Percentiles rank a stretch among this genome's conserved stretches.
Conservation (phyloP, 2,113 vertebrate genomes). For the Microtus montanus region DNA sequence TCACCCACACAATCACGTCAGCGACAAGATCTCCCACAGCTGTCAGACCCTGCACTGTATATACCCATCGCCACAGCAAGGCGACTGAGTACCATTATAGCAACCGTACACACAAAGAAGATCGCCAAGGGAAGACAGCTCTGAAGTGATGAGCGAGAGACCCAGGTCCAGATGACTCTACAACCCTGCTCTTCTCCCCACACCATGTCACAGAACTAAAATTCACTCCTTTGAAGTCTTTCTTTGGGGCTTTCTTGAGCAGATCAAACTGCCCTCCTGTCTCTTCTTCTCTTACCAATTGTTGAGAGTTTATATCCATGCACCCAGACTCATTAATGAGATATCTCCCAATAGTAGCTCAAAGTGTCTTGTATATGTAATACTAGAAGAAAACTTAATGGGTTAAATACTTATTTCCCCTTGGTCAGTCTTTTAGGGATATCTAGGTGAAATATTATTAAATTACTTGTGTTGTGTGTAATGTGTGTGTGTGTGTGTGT, state of each 20-base stretch:
- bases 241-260: background rate
- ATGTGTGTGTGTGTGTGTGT: background rate
- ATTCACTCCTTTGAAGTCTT: background rate
- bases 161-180: background rate
- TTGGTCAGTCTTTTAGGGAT: background rate
- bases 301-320: constrained; percentile 32
- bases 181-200: background rate
- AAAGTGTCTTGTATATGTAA: background rate
- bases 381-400: constrained; percentile 23
- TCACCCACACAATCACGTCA: background rate
- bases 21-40: background rate
- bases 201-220: background rate
- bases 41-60: background rate
- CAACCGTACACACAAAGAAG: background rate
- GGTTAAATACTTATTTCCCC: constrained; percentile 13
- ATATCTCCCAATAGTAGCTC: background rate
- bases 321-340: background rate
- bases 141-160: background rate
- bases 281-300: background rate
- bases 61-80: background rate
- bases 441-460: constrained; percentile 25
- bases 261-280: background rate
- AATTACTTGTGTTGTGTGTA: background rate
- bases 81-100: background rate
- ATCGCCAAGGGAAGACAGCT: background rate